Base-by-base conservation (phyloP, 2,113 vertebrate species). In the Piprites chloris region DNA sequence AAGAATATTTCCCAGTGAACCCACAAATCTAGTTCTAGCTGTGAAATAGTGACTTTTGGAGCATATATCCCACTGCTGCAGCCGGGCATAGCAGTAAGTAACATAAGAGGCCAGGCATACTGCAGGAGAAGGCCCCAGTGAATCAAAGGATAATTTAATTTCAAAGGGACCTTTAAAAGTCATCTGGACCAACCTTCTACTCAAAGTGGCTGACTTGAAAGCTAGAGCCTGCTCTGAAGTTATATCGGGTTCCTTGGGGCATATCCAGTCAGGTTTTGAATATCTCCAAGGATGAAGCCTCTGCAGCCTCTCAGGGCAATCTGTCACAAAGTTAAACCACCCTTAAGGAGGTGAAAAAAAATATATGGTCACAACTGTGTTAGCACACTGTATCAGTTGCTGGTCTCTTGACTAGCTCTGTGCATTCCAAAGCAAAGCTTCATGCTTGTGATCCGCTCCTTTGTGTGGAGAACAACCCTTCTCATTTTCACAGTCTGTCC, bases 381-480 rank as follows among this genome's bases (percentile, higher is more conserved):
- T 67, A 53, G 47, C 13, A 33, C 20, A 37, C 39, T 69, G 10
- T 62, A 18, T 74, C 68, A 63, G 35, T 79, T 93, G 41, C 59
- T 81, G 14, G 26, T 22, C 22, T 79, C 63, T 47, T 63, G 33
- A 20, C 68, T 65, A 24, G 21, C 39, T 66, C 46, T 27, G 8
- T 4, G 2, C 8, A 4, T 47, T 59, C 32, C 69, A 46, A 4
- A 77, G 28, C 58, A 39, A 69, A 93, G 42, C 47, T 90, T 11
- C 41, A 2, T 4, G 2, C 55, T 2, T 37, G 42, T 74, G 55
- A 49, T 92, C 37, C 0, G 0, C 26, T 81, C 9, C 59, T 49
- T 88, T 80, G 13, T 32, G 46, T 72, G 59, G n/a, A 75, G 59
- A 9, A n/a, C 44, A 53, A 66, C 15, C 9, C 22, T 66, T 47